A percentile compares a stretch with the other conserved stretches of the same genome.
Evolutionary conservation across 2,113 vertebrate genomes (phyloP).

Genomic region (human): DNA sequence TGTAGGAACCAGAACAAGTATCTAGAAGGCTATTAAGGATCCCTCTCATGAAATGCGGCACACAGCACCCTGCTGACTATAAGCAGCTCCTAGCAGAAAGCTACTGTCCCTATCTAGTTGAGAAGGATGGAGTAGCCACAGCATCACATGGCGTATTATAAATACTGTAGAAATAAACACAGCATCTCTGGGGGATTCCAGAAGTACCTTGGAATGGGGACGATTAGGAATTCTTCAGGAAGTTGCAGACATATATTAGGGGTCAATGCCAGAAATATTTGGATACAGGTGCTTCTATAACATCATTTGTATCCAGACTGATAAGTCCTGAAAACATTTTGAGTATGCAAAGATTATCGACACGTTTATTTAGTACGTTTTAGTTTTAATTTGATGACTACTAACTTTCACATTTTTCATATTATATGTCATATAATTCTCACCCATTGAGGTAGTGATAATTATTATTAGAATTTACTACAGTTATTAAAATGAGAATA

Average conservation of each 20-base stretch:
- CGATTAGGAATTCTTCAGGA: background rate
- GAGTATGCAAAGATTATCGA: background rate
- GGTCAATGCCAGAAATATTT: background rate
- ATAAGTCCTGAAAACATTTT: background rate
- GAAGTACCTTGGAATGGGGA: background rate
- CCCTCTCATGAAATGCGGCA: background rate
- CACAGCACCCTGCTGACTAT: background rate
- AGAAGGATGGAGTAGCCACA: background rate
- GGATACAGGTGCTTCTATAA: background rate
- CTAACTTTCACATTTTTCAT: background rate
- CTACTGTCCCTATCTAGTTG: background rate
- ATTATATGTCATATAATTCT: background rate
- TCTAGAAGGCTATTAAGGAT: background rate
- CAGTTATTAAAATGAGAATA: background rate
- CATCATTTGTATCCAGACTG: background rate
- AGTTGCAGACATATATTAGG: background rate
- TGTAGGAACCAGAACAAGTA: background rate
- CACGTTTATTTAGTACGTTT: background rate
- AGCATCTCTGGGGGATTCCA: no score
- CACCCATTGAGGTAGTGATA: background rate
- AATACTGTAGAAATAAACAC: background rate
- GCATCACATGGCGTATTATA: background rate
- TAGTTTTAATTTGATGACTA: background rate
- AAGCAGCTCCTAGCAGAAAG: background rate
- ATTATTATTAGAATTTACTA: background rate